Conservation (phyloP, 2,797 vertebrate genomes). For the Lophius americanus region DNA sequence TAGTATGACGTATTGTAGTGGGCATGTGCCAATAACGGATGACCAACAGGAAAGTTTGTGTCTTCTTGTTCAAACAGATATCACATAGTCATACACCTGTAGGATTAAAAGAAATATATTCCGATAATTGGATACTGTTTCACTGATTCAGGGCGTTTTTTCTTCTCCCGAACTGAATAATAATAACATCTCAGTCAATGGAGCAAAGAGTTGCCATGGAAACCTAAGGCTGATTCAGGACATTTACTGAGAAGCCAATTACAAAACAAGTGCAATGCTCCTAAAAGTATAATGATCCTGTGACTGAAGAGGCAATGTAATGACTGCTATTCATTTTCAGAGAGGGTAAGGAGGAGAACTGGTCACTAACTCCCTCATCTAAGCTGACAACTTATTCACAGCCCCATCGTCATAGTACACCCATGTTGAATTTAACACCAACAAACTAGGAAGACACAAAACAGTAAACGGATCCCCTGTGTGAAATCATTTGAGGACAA, state of each 20-base stretch:
- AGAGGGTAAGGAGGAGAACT: not conserved
- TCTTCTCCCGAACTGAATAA: not conserved
- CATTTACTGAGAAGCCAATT: conserved; percentile 38
- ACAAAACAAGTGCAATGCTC: conserved; percentile 30
- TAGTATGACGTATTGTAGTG: too few relatives aligned
- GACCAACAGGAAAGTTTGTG: too few relatives aligned
- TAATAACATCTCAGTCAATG: conserved; percentile 49
- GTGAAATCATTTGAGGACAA: conserved; percentile 38
- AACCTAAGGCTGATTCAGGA: conserved; percentile 58
- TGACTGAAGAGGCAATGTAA: conserved; percentile 6
- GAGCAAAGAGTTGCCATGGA: conserved; percentile 62
- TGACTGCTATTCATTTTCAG: conserved; percentile 21
- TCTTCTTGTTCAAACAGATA: not conserved
- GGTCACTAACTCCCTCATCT: not conserved
- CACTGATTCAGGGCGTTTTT: not conserved
- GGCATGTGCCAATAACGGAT: too few relatives aligned
- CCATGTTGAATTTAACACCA: not conserved
- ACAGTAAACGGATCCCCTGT: conserved; percentile 17
- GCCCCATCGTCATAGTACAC: not conserved
- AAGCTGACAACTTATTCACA: too few relatives aligned
- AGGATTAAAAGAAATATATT: too few relatives aligned
- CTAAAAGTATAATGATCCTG: conserved; percentile 25
- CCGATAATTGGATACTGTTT: conserved; percentile 7
- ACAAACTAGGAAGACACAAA: not conserved
- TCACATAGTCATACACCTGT: not conserved